Percentiles rank a stretch among this genome's conserved stretches.
These are phyloP conservation scores for Pogona vitticeps DNA, from an alignment of 2,113 vertebrate species.

Conservation along the genomic window DNA sequence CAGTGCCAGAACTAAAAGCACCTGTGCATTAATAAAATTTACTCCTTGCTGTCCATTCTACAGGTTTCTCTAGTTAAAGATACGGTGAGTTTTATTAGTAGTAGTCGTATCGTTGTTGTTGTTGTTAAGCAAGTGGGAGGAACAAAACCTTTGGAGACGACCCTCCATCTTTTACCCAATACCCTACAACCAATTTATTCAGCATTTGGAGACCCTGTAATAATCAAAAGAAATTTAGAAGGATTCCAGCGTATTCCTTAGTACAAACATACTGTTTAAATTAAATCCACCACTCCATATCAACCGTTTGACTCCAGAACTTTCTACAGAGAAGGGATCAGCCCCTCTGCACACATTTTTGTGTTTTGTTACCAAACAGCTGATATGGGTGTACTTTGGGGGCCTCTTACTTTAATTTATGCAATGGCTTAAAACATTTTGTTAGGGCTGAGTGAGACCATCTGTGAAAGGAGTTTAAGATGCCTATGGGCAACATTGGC, in stretches of 20 bases:
- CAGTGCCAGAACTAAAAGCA: too few species aligned
- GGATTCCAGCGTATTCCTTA: background rate
- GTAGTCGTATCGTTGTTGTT: too few species aligned
- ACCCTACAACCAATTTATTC: background rate
- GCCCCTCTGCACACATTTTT: background rate
- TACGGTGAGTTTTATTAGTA: too few species aligned
- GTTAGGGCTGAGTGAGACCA: constrained; percentile 83
- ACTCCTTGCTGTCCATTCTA: too few species aligned
- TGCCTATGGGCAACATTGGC: constrained; percentile 79
- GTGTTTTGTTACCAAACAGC: constrained; percentile 52
- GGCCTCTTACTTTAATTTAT: constrained; percentile 81
- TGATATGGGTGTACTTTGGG: constrained; percentile 68
- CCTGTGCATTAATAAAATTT: too few species aligned
- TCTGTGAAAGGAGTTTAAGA: constrained; percentile 81
- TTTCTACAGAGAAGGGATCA: background rate
- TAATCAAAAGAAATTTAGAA: background rate
- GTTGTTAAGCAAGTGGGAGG: too few species aligned
- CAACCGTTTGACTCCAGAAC: background rate
- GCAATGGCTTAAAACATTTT: constrained; percentile 82
- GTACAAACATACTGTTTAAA: background rate
- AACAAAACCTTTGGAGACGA: too few species aligned
- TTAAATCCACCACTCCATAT: background rate
- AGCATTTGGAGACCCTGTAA: background rate
- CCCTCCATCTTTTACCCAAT: background rate
- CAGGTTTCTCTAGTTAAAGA: too few species aligned